phyloP scores from a whole-genome alignment of 1,140 invertebrate genomes.

The Carposina sasakii region DNA sequence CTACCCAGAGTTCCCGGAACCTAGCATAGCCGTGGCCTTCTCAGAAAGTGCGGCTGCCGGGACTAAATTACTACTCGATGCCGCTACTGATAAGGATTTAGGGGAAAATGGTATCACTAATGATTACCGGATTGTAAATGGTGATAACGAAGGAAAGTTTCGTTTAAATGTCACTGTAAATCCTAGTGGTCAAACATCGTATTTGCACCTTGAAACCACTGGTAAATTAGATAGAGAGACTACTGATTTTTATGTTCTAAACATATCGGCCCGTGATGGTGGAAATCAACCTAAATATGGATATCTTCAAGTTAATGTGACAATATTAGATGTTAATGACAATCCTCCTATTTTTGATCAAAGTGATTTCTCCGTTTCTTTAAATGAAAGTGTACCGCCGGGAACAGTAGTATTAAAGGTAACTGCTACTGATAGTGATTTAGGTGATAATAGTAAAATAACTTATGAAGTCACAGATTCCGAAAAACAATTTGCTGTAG shows the following conservation, averaged over 20 bases:
- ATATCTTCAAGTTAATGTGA: slow-evolving; percentile 91
- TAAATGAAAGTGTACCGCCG: slow-evolving; percentile 92
- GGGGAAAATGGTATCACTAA: slow-evolving; percentile 90
- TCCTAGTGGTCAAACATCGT: slow-evolving; percentile 89
- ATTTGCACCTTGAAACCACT: slow-evolving; percentile 92
- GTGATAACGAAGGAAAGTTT: slow-evolving; percentile 91
- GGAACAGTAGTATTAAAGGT: slow-evolving; percentile 92
- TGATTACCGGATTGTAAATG: slow-evolving; percentile 90
- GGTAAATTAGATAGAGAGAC: slow-evolving; percentile 92
- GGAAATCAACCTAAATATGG: slow-evolving; percentile 86
- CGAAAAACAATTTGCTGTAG: slow-evolving; percentile 90
- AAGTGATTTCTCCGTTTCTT: slow-evolving; percentile 91
- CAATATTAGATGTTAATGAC: slow-evolving; percentile 94
- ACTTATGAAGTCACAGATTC: slow-evolving; percentile 90
- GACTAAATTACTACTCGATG: slow-evolving; percentile 88
- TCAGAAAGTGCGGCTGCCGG: slow-evolving; percentile 93
- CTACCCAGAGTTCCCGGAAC: slow-evolving; percentile 90
- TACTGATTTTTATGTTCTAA: slow-evolving; percentile 86
- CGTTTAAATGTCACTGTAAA: slow-evolving; percentile 89
- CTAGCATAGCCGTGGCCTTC: slow-evolving; percentile 87
- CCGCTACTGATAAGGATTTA: slow-evolving; percentile 89
- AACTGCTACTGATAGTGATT: slow-evolving; percentile 92
- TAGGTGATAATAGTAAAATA: slow-evolving; percentile 92
- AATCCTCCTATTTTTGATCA: slow-evolving; percentile 95
- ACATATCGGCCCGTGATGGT: slow-evolving; percentile 91